Evolutionary conservation across 2,797 vertebrate species (phyloP).

Genomic region (Rhinophrynus dorsalis): DNA sequence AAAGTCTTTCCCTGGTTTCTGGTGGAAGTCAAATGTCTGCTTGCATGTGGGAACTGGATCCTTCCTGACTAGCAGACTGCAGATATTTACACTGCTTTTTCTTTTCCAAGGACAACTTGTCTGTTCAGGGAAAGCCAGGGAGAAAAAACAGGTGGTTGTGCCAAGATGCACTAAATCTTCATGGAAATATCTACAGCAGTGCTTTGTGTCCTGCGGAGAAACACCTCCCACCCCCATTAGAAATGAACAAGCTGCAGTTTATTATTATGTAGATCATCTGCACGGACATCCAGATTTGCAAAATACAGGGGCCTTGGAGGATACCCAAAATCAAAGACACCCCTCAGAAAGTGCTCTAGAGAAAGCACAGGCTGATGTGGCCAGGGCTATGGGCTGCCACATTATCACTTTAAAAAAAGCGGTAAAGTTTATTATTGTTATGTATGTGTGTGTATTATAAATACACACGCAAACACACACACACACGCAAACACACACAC

Average conservation of each 20-base stretch:
- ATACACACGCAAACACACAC: no score
- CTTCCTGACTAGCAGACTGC: slow-evolving; percentile 7
- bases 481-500: no score
- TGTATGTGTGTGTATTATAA: no score
- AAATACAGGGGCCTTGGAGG: no score
- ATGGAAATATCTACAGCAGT: background rate
- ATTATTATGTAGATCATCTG: background rate
- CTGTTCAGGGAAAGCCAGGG: background rate
- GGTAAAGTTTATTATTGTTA: no score
- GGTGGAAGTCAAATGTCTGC: background rate
- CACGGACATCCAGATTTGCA: background rate
- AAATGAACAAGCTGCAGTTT: background rate
- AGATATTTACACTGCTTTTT: slow-evolving; percentile 35
- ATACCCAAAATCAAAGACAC: background rate
- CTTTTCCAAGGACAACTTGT: slow-evolving; percentile 40
- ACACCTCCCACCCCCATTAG: background rate
- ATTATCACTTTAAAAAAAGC: no score
- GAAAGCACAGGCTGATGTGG: background rate
- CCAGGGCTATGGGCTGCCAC: background rate
- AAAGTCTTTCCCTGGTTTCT: slow-evolving; percentile 1
- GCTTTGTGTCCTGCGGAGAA: background rate
- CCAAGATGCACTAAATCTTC: background rate
- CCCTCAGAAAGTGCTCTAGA: background rate
- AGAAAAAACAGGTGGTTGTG: slow-evolving; percentile 4
- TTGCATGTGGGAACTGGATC: slow-evolving; percentile 5